phyloP scores from a whole-genome alignment of 2,113 vertebrate genomes.

The Stercorarius parasiticus region DNA sequence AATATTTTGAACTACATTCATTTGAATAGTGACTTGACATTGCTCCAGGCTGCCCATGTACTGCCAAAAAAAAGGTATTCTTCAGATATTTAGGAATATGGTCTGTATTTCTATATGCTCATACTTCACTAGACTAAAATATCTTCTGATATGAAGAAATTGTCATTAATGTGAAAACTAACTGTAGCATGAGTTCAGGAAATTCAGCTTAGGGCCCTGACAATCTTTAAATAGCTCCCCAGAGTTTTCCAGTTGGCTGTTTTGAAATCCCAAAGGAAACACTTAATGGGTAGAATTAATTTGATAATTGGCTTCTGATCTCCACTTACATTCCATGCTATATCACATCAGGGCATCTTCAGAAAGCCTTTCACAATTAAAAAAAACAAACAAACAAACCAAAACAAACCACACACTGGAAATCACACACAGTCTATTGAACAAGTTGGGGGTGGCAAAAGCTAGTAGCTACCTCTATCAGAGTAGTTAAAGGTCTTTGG shows the following conservation, averaged over 20 bases:
- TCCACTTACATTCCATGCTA: background rate
- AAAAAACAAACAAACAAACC: too few species aligned
- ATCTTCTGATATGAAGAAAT: background rate
- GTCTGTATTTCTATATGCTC: background rate
- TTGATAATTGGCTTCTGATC: background rate
- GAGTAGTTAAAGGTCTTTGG: background rate
- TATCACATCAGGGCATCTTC: background rate
- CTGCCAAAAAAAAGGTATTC: background rate
- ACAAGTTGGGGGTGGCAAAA: background rate
- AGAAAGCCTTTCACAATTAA: background rate
- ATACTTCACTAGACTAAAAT: background rate
- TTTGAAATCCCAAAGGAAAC: background rate
- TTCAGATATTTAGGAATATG: background rate
- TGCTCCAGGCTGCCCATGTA: background rate
- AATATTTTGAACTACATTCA: background rate
- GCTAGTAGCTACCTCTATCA: background rate
- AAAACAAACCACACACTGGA: background rate
- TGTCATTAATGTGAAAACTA: background rate
- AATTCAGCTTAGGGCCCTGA: background rate
- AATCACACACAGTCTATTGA: background rate
- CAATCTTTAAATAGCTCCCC: background rate
- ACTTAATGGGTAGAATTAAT: background rate
- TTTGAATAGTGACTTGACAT: background rate
- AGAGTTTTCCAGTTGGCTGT: background rate
- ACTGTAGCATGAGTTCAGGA: background rate